Conservation (phyloP, 1,140 invertebrate genomes). For the Drosophila murphyi region DNA sequence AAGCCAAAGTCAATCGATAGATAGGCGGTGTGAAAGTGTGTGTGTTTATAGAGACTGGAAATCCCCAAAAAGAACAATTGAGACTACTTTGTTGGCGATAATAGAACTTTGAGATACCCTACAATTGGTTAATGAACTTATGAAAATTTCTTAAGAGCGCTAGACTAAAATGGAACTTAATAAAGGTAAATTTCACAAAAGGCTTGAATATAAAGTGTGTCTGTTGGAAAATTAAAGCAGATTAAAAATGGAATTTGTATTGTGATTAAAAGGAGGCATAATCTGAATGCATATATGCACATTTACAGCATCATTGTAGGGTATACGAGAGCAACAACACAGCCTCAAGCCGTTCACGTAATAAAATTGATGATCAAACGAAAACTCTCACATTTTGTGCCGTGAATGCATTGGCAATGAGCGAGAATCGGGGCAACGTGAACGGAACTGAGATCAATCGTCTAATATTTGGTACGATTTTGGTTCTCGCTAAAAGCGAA, state of each 20-base stretch:
- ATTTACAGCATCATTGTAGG: not conserved
- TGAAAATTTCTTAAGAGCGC: no score
- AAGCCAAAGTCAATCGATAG: constrained; percentile 76
- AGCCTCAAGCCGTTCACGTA: constrained; percentile 49
- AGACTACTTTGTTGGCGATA: not conserved
- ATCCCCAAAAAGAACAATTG: constrained; percentile 41
- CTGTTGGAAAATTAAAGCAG: no score
- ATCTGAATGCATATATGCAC: not conserved
- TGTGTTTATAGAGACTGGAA: constrained; percentile 56
- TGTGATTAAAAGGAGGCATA: not conserved
- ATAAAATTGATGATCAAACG: constrained; percentile 82
- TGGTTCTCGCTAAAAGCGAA: constrained; percentile 60
- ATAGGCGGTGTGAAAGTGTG: constrained; percentile 15
- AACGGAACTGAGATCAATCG: constrained; percentile 81
- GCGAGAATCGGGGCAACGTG: constrained; percentile 18
- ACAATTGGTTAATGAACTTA: not conserved
- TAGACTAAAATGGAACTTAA: no score
- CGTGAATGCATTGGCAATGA: constrained; percentile 28
- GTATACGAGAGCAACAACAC: constrained; percentile 34
- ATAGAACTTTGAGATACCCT: constrained; percentile 6
- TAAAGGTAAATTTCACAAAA: not conserved
- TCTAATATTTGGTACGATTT: constrained; percentile 25
- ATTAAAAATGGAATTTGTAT: no score
- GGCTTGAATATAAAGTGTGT: no score
- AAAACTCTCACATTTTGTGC: constrained; percentile 71